phyloP scores from a whole-genome alignment of 2,113 vertebrate genomes.

The Caretta caretta region DNA sequence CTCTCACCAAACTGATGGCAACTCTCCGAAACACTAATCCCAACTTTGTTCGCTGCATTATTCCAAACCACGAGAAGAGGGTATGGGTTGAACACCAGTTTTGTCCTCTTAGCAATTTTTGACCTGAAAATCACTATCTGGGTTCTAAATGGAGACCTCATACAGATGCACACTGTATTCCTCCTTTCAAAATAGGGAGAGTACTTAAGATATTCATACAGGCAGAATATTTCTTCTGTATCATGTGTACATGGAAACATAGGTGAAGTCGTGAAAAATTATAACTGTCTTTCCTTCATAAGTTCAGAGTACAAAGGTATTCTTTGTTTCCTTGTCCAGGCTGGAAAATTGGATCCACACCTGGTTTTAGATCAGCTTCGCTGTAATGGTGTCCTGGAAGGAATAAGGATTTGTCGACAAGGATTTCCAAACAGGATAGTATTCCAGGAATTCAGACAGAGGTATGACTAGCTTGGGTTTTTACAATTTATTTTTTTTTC shows the following conservation, averaged over 20 bases:
- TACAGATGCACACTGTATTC: background rate
- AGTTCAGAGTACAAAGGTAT: background rate
- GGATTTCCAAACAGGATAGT: constrained; percentile 98
- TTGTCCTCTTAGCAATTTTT: background rate
- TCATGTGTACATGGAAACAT: rapidly evolving
- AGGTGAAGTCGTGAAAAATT: background rate
- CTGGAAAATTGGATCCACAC: constrained; percentile 96
- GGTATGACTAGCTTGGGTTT: constrained; percentile 71
- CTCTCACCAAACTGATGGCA: constrained; percentile 96
- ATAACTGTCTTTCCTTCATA: rapidly evolving
- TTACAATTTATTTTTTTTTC: background rate
- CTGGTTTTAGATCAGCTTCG: constrained; percentile 96
- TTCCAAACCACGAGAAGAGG: constrained; percentile 98
- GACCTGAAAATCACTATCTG: background rate
- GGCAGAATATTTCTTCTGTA: background rate
- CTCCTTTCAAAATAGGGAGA: background rate
- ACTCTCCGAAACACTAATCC: constrained; percentile 98
- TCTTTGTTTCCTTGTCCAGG: constrained; percentile 74
- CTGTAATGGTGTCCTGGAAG: constrained; percentile 96
- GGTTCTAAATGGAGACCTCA: background rate
- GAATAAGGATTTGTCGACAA: constrained; percentile 97
- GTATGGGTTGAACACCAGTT: constrained; percentile 67
- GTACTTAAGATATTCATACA: background rate
- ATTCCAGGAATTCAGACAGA: constrained; percentile 99
- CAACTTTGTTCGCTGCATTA: constrained; percentile 99